Evolutionary conservation across 2,888 invertebrate species (phyloP).

Genomic region (Ennomos fuscantarius): DNA sequence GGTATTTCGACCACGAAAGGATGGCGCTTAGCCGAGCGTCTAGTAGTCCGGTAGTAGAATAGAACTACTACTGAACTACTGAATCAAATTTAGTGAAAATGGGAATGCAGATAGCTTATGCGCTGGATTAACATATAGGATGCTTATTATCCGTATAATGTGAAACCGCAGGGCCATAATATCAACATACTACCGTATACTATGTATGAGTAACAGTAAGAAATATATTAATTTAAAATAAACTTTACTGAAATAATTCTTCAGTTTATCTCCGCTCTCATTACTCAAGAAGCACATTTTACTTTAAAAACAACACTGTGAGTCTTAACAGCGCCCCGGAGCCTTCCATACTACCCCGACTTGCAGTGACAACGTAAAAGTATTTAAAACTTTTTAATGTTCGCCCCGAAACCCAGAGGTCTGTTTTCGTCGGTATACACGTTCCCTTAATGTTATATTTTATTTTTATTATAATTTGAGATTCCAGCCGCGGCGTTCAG

Average conservation of each 20-base stretch:
- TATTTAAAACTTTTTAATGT: constrained; percentile 64
- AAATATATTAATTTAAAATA: too few relatives aligned
- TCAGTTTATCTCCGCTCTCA: constrained; percentile 36
- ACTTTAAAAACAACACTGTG: constrained; percentile 47
- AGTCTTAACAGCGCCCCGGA: constrained; percentile 51
- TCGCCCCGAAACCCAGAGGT: constrained; percentile 48
- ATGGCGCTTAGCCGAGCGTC: too few relatives aligned
- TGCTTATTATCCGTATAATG: too few relatives aligned
- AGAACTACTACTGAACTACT: too few relatives aligned
- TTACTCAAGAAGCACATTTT: constrained; percentile 41
- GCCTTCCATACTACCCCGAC: constrained; percentile 53
- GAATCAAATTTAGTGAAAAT: too few relatives aligned
- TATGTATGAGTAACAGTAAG: too few relatives aligned
- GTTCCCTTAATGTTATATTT: constrained; percentile 45
- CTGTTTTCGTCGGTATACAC: constrained; percentile 53
- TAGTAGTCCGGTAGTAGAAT: too few relatives aligned
- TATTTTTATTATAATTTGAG: constrained; percentile 42
- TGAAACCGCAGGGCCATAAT: too few relatives aligned
- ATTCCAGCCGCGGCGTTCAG: constrained; percentile 27
- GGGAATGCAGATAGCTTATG: too few relatives aligned
- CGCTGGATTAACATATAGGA: too few relatives aligned
- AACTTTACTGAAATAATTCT: constrained; percentile 29
- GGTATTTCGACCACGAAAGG: too few relatives aligned
- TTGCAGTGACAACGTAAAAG: constrained; percentile 64
- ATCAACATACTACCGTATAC: too few relatives aligned